A percentile compares a stretch with the other conserved stretches of the same genome.
phyloP scores from a whole-genome alignment of 2,888 invertebrate species.

The Zygaena filipendulae region DNA sequence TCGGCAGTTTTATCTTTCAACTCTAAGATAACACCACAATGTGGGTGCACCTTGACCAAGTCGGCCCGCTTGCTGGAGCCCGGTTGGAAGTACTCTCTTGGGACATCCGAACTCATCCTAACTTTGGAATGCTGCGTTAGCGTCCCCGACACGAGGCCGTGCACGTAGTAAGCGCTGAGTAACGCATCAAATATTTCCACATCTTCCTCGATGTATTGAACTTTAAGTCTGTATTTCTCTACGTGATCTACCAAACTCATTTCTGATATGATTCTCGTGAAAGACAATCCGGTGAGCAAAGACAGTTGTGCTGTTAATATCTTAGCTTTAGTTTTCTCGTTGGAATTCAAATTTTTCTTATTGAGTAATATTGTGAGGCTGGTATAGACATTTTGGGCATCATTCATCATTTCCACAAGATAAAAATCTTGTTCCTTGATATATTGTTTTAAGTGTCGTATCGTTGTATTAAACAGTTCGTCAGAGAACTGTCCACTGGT shows the following conservation, averaged over 20 bases:
- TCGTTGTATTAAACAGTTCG: conserved; percentile 4
- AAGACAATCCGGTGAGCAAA: conserved; percentile 61
- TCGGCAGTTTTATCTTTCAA: conserved; percentile 39
- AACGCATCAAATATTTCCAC: conserved; percentile 69
- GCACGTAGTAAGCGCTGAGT: conserved; percentile 66
- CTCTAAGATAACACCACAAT: conserved; percentile 45
- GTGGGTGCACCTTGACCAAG: conserved; percentile 52
- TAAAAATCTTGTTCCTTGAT: conserved; percentile 25
- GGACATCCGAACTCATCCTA: conserved; percentile 29
- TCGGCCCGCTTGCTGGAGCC: conserved; percentile 22
- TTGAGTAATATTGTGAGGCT: conserved; percentile 17
- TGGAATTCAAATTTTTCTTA: neutral
- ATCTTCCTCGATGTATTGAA: conserved; percentile 76
- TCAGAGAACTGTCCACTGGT: conserved; percentile 10
- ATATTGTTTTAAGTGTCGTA: conserved; percentile 17
- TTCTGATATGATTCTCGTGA: conserved; percentile 68
- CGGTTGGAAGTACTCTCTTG: conserved; percentile 23
- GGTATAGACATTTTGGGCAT: conserved; percentile 25
- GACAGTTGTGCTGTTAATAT: conserved; percentile 36
- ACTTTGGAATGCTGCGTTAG: conserved; percentile 37
- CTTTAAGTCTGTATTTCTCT: conserved; percentile 79
- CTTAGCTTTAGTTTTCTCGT: conserved; percentile 23
- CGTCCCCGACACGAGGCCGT: conserved; percentile 43
- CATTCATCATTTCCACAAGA: conserved; percentile 23
- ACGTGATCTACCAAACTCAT: conserved; percentile 85